These are phyloP conservation scores for Xiphophorus hellerii DNA, from an alignment of 2,113 vertebrate genomes.

Conservation along the genomic window DNA sequence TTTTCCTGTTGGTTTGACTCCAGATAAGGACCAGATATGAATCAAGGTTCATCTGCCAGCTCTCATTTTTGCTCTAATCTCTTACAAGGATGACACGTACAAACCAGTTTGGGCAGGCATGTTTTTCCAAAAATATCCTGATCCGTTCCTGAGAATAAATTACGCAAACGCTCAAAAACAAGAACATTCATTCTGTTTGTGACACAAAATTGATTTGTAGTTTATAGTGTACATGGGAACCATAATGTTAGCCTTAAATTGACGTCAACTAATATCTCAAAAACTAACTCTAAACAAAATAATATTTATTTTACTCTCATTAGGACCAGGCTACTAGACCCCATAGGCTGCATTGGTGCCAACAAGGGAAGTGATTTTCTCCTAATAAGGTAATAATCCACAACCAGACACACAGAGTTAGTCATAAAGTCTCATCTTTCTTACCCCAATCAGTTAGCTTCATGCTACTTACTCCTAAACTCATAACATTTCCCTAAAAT, in stretches of 20 bases:
- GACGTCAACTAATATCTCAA: not conserved
- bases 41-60: not conserved
- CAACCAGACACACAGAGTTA: not conserved
- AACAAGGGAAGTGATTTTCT: not conserved
- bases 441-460: not conserved
- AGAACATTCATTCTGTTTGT: not conserved
- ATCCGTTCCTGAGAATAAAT: slow-evolving; percentile 14
- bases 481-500: not conserved
- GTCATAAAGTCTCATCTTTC: not conserved
- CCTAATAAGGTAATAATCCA: not conserved
- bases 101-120: slow-evolving; percentile 9
- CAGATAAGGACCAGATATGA: slow-evolving; percentile 4
- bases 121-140: slow-evolving; percentile 16
- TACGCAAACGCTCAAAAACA: not conserved
- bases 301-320: not conserved
- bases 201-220: not conserved
- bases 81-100: slow-evolving; percentile 14
- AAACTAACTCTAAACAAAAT: not conserved
- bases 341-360: not conserved
- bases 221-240: not conserved
- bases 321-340: not conserved
- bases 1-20: slow-evolving; percentile 23
- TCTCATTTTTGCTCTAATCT: slow-evolving; percentile 11
- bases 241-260: not conserved
- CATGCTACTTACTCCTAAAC: not conserved